Conservation (phyloP, 2,888 invertebrate genomes). For the Linnaemya tessellans region DNA sequence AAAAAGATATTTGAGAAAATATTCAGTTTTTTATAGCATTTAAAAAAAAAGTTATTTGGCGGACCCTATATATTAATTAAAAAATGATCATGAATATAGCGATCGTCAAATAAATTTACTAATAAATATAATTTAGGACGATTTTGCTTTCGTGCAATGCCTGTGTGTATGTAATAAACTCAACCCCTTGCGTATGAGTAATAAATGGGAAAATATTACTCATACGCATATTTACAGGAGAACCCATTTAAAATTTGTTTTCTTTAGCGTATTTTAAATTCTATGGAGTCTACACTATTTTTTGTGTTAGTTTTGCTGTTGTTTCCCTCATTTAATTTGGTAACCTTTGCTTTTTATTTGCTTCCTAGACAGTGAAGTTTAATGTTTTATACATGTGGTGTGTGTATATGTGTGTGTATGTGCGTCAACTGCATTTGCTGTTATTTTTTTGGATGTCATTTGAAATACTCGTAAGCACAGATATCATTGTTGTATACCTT, state of each 20-base stretch:
- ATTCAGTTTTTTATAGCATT: no score
- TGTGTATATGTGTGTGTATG: constrained; percentile 11
- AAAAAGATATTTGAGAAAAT: no score
- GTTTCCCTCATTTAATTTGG: constrained; percentile 53
- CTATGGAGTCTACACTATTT: not conserved
- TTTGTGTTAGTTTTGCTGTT: constrained; percentile 1
- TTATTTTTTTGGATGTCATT: constrained; percentile 9
- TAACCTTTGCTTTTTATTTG: constrained; percentile 33
- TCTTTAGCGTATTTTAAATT: constrained; percentile 11
- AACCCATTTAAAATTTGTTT: not conserved
- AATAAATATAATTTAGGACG: no score
- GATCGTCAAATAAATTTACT: no score
- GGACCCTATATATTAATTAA: no score
- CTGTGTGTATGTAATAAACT: no score
- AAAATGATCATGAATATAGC: no score
- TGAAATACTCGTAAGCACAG: constrained; percentile 67
- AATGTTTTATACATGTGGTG: not conserved
- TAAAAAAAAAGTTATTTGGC: no score
- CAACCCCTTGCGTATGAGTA: no score
- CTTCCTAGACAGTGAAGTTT: constrained; percentile 35
- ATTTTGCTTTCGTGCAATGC: no score
- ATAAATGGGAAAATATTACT: no score
- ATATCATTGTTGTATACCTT: constrained; percentile 73
- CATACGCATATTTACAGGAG: not conserved
- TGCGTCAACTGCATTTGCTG: not conserved